A percentile compares a stretch with the other conserved stretches of the same genome.
Conservation (phyloP, 2,113 vertebrate genomes). For the Pongo pygmaeus region DNA sequence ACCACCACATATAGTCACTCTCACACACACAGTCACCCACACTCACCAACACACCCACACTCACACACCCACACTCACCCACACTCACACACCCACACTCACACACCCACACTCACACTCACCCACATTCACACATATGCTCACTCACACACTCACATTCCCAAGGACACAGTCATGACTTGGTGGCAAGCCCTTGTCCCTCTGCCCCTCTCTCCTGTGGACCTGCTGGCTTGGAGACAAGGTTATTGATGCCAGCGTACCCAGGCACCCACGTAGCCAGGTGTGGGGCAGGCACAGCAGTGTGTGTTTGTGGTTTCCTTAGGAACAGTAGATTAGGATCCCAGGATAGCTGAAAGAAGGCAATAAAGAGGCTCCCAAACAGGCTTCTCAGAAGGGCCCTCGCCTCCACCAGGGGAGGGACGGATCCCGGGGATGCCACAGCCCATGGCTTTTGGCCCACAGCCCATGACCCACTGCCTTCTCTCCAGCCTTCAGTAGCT, state of each 20-base stretch:
- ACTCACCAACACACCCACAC: not conserved
- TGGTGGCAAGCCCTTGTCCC: no score
- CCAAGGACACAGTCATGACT: not conserved
- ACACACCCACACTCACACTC: no score
- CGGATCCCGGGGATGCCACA: no score
- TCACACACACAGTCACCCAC: not conserved
- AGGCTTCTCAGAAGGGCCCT: not conserved
- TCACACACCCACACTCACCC: not conserved
- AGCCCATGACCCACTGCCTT: not conserved
- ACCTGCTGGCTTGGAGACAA: not conserved
- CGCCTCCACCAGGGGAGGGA: not conserved
- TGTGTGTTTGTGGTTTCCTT: conserved; percentile 72
- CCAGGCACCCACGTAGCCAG: not conserved
- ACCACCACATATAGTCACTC: not conserved
- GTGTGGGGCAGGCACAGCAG: not conserved
- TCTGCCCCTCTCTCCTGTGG: not conserved
- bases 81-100: not conserved
- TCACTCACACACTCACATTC: not conserved
- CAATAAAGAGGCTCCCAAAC: not conserved
- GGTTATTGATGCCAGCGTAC: not conserved
- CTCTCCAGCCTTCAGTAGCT: not conserved
- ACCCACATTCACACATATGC: not conserved
- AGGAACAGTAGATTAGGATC: conserved; percentile 14
- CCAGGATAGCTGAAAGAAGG: not conserved
- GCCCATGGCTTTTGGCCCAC: not conserved